Base-by-base conservation (phyloP, 2,888 invertebrate genomes). In the Ptychoptera albimana region DNA sequence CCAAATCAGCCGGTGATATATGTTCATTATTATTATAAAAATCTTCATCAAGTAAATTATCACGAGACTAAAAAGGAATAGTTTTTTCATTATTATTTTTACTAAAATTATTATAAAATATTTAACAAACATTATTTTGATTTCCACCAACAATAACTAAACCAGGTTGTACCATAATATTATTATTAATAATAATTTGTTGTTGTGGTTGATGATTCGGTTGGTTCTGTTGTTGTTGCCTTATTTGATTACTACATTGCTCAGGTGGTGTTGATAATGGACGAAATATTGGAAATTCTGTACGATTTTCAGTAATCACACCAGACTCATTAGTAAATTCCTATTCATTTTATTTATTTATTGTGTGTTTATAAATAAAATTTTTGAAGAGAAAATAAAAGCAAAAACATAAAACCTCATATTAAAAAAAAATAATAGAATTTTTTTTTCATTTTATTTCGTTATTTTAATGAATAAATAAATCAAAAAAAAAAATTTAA, bases 1-100 rank as follows among this genome's bases (percentile, higher is more conserved):
- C 71, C 67, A 72, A 66, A 58, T 72, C 71, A 15, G 70, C 67
- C 44, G 69, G 58, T 13, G 72, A 72, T 50, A 72, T 71, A 30
- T 71, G 71, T 1, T 71, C 71, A 54, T 72, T 72, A 62, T 72
- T 72, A 60, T 72, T 72, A 60, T 71, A 71, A 34, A 45, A 44
- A 42, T 49, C 48, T 32, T 50, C 49, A 23, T 43, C 46, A 11
- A 49, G 46, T 42, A 51, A 30, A 44, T 48, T 45, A 45, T 50
- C 49, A 16, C 41, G 41, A 7, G 41, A 40, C 11, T 10, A 31
- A 8, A 15, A 13, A 14, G 9, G 13, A 2, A 35, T 8, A 16
- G 13, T 23, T 12, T 30, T 13, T 44, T 35, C 13, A 16, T 6
- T 16, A 29, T 12, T 36, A 10, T 15, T 32, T 12, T 23, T 23